phyloP scores from a whole-genome alignment of 2,888 invertebrate species.

The Stenichneumon culpator region DNA sequence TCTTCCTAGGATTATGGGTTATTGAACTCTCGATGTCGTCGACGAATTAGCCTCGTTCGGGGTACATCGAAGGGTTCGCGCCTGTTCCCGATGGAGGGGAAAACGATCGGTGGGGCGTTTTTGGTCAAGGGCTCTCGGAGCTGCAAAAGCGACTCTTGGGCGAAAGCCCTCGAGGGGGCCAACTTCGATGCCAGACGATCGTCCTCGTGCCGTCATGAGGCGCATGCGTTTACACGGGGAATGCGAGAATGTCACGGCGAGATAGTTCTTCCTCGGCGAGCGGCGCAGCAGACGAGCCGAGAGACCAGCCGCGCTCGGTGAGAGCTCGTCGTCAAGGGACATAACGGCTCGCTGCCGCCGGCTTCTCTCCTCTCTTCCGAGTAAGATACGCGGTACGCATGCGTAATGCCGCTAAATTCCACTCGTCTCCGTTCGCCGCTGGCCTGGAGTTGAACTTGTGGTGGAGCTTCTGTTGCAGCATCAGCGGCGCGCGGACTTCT shows the following conservation, averaged over 20 bases:
- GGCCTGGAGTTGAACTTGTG: slow-evolving; percentile 71
- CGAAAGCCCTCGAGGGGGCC: not conserved
- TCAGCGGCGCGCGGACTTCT: not conserved
- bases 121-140: not conserved
- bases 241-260: slow-evolving; percentile 28
- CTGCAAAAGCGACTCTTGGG: not conserved
- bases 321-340: slow-evolving; percentile 79
- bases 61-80: not conserved
- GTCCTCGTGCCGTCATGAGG: not conserved
- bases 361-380: slow-evolving; percentile 86
- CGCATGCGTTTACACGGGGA: not conserved
- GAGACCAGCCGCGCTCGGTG: slow-evolving; percentile 32
- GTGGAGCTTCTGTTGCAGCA: slow-evolving; percentile 14
- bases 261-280: slow-evolving; percentile 29
- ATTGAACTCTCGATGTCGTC: slow-evolving; percentile 15
- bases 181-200: not conserved
- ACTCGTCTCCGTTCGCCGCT: slow-evolving; percentile 81
- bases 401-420: slow-evolving; percentile 89
- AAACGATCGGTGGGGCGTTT: too few relatives aligned
- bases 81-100: too few relatives aligned
- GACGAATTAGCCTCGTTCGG: slow-evolving; percentile 13
- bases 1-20: slow-evolving; percentile 40
- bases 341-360: slow-evolving; percentile 80
- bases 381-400: slow-evolving; percentile 87
- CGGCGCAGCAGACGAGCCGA: slow-evolving; percentile 48